phyloP scores from a whole-genome alignment of 2,797 vertebrate genomes.

The Sylvilagus floridanus region DNA sequence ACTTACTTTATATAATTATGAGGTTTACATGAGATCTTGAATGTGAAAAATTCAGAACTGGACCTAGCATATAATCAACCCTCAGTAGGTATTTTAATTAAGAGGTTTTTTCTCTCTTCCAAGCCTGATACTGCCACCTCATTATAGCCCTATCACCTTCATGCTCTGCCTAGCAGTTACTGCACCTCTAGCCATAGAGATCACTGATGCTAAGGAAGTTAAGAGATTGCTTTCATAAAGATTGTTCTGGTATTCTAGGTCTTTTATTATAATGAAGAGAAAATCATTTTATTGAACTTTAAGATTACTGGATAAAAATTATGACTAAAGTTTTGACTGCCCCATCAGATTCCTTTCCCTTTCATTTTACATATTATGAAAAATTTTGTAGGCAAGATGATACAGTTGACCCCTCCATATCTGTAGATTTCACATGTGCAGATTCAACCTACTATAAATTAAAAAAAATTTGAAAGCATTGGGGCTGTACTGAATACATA shows the following conservation, averaged over 20 bases:
- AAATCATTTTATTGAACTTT: constrained; percentile 57
- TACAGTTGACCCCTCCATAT: neutral
- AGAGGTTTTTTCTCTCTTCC: constrained; percentile 14
- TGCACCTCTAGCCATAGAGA: constrained; percentile 30
- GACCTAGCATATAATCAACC: neutral
- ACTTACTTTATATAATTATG: neutral
- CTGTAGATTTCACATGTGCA: neutral
- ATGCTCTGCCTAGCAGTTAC: constrained; percentile 3
- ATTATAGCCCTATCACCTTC: neutral
- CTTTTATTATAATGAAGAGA: neutral
- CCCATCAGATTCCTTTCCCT: neutral
- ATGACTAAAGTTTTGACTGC: neutral
- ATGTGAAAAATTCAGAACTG: constrained; percentile 45
- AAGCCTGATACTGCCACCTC: constrained; percentile 2
- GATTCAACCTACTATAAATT: neutral
- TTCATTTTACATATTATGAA: constrained; percentile 52
- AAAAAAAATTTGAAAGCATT: neutral
- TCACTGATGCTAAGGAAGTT: constrained; percentile 35
- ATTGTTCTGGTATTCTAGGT: neutral
- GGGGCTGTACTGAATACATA: neutral
- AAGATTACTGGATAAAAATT: constrained; percentile 17
- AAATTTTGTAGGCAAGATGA: constrained; percentile 42
- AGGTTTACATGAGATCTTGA: constrained; percentile 34
- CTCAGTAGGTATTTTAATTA: neutral
- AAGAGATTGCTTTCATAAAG: constrained; percentile 40